A percentile compares a stretch with the other conserved stretches of the same genome.
These are phyloP conservation scores for Chydorus sphaericus DNA, from an alignment of 2,888 invertebrate genomes.

Conservation along the genomic window DNA sequence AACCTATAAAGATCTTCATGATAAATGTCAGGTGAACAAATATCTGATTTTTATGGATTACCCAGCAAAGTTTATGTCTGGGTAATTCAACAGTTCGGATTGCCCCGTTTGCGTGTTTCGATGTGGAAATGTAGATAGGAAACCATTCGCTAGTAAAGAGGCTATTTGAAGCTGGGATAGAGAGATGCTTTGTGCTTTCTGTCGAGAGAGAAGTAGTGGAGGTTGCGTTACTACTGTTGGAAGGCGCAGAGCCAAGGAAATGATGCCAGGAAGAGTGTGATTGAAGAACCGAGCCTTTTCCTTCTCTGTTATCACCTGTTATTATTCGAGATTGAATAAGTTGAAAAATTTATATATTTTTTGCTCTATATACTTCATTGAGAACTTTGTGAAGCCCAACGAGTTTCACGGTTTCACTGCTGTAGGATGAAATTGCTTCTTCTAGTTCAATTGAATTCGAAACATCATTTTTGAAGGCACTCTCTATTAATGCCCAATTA, in stretches of 20 bases:
- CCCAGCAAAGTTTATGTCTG: constrained; percentile 78
- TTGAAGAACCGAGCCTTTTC: constrained; percentile 52
- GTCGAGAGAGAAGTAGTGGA: constrained; percentile 63
- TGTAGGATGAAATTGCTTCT: constrained; percentile 30
- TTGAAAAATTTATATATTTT: too few relatives aligned
- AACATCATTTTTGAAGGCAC: constrained; percentile 21
- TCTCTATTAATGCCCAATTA: constrained; percentile 28
- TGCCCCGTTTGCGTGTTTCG: constrained; percentile 29
- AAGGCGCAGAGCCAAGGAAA: constrained; percentile 57
- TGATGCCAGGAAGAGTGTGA: constrained; percentile 55
- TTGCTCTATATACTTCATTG: constrained; percentile 25
- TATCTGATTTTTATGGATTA: constrained; percentile 28
- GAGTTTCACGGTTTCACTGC: constrained; percentile 29
- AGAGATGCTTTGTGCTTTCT: constrained; percentile 37
- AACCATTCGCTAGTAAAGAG: constrained; percentile 79
- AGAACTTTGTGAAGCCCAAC: constrained; percentile 26
- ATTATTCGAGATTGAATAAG: constrained; percentile 17
- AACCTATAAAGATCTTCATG: constrained; percentile 37
- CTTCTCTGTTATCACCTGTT: constrained; percentile 50
- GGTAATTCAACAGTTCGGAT: constrained; percentile 57
- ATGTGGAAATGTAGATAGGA: constrained; percentile 85
- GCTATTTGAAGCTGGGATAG: constrained; percentile 62
- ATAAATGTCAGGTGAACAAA: neutral
- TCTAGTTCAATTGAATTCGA: constrained; percentile 17
- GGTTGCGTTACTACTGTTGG: constrained; percentile 60